A percentile compares a stretch with the other conserved stretches of the same genome.
Conservation (phyloP, 2,797 vertebrate genomes). For the Lepus townsendii region DNA sequence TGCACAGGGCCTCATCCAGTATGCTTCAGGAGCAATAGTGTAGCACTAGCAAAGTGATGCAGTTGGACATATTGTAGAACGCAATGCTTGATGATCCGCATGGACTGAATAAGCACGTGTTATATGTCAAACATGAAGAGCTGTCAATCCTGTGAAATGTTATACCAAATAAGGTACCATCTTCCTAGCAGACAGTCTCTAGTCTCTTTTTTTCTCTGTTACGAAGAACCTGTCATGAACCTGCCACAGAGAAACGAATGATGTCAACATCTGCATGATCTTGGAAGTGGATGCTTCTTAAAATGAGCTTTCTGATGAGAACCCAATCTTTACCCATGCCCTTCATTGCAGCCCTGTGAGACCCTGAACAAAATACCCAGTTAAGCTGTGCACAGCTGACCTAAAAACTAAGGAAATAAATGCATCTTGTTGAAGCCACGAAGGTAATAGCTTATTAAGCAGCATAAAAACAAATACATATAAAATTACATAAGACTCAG, state of each 20-base stretch:
- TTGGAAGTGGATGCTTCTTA: neutral
- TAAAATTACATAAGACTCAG: neutral
- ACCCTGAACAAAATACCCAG: neutral
- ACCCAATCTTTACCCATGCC: neutral
- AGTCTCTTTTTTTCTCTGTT: neutral
- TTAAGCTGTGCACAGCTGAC: neutral
- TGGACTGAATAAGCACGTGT: neutral
- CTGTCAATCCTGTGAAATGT: neutral
- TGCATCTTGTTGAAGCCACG: neutral
- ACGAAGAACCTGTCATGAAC: constrained; percentile 24
- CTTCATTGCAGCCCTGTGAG: neutral
- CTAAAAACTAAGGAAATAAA: neutral
- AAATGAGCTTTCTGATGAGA: neutral
- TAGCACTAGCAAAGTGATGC: neutral
- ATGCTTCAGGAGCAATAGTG: neutral
- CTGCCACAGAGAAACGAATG: neutral
- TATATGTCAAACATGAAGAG: neutral
- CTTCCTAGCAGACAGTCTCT: neutral
- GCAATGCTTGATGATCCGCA: neutral
- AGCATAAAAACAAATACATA: neutral
- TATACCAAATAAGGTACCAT: neutral
- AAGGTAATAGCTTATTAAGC: neutral
- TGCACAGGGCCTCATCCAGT: neutral
- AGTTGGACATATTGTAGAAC: neutral
- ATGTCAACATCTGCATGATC: neutral